Percentiles rank a stretch among this genome's conserved stretches.
Evolutionary conservation across 2,797 vertebrate genomes (phyloP).

Genomic region (Notamacropus eugenii): DNA sequence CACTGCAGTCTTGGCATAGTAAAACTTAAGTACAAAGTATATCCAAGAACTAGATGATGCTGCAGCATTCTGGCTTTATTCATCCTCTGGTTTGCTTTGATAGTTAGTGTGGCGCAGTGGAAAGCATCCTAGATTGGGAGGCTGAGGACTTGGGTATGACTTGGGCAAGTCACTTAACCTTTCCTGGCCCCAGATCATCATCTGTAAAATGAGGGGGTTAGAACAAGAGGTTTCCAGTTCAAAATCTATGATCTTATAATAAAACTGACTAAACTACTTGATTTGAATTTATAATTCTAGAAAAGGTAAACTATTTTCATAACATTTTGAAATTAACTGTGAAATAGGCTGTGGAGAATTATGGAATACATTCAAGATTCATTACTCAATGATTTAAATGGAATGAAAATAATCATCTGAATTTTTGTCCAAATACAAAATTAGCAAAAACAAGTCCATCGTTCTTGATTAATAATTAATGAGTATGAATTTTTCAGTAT

Average conservation of each 20-base stretch:
- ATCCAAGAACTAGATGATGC: conserved; percentile 71
- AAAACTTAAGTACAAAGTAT: conserved; percentile 71
- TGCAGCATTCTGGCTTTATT: conserved; percentile 55
- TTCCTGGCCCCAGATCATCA: neutral
- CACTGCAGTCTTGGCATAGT: conserved; percentile 82
- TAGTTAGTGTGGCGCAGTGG: neutral
- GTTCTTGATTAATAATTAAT: conserved; percentile 26
- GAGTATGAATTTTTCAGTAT: conserved; percentile 13
- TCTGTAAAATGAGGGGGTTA: neutral
- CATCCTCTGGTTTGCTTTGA: neutral
- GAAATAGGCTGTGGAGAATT: conserved; percentile 47
- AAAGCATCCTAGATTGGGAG: neutral
- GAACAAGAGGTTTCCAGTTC: neutral
- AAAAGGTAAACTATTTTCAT: neutral
- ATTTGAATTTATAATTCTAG: conserved; percentile 21
- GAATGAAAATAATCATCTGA: conserved; percentile 29
- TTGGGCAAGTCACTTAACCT: neutral
- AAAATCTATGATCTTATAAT: neutral
- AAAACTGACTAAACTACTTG: conserved; percentile 14
- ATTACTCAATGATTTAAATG: neutral
- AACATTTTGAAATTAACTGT: conserved; percentile 58
- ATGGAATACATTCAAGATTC: neutral
- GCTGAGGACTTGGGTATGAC: neutral
- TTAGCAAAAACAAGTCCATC: conserved; percentile 25
- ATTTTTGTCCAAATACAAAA: neutral